These are phyloP conservation scores for Lacerta viridis DNA, from an alignment of 2,797 vertebrate genomes.

Conservation along the genomic window DNA sequence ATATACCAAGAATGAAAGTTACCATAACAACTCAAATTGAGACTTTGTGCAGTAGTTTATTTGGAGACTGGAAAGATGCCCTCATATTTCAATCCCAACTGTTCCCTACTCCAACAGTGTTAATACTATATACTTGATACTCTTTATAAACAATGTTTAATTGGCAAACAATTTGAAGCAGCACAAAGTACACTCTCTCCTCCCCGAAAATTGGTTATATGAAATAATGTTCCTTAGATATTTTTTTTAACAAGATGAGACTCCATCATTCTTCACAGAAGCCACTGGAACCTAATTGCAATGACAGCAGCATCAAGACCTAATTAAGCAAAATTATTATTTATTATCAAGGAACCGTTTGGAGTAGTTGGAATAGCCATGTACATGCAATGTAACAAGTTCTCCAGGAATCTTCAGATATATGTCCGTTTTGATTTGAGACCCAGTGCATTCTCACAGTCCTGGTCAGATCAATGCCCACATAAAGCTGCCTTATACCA, in stretches of 20 bases:
- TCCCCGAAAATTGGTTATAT: background rate
- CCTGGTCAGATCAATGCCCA: background rate
- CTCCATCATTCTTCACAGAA: conserved; percentile 7
- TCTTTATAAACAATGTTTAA: conserved; percentile 27
- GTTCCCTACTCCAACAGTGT: background rate
- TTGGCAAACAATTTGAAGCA: conserved; percentile 18
- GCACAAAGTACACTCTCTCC: background rate
- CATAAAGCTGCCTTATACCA: background rate
- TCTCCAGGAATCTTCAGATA: background rate
- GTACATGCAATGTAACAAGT: no score
- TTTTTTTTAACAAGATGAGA: no score
- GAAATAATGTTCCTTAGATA: background rate
- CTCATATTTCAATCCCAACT: conserved; percentile 1
- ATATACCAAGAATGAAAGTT: background rate
- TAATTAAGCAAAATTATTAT: background rate
- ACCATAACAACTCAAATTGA: conserved; percentile 9
- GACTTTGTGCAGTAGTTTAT: background rate
- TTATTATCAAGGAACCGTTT: background rate
- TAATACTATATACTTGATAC: background rate
- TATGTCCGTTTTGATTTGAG: background rate
- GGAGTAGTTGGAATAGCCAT: background rate
- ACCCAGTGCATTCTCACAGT: background rate
- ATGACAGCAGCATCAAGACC: background rate
- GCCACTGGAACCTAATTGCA: background rate
- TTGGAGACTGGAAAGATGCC: background rate